Evolutionary conservation across 2,113 vertebrate species (phyloP).

Genomic region (Larimichthys crocea): DNA sequence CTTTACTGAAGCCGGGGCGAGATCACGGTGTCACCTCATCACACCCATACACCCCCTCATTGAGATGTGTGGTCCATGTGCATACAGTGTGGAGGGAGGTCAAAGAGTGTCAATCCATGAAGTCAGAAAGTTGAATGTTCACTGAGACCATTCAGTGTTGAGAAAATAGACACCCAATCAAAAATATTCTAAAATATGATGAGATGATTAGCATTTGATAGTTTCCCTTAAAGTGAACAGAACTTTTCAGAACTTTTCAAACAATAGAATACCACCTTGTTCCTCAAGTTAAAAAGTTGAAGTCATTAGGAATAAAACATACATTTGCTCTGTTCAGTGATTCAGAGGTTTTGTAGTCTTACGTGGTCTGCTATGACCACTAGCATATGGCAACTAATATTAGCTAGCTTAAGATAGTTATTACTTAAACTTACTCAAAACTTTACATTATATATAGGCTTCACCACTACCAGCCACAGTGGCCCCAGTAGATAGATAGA

Average conservation of each 20-base stretch:
- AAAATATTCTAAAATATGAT: background rate
- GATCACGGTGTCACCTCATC: slow-evolving; percentile 29
- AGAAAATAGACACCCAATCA: slow-evolving; percentile 49
- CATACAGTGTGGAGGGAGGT: slow-evolving; percentile 4
- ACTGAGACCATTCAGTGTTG: slow-evolving; percentile 12
- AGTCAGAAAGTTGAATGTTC: background rate
- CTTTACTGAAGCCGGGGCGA: slow-evolving; percentile 8
- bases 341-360: background rate
- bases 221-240: no score
- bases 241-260: background rate
- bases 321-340: background rate
- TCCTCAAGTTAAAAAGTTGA: background rate
- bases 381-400: background rate
- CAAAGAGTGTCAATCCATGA: background rate
- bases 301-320: background rate
- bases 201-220: background rate
- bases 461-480: background rate
- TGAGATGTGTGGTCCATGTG: slow-evolving; percentile 15
- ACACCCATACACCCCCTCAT: slow-evolving; percentile 1
- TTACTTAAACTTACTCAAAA: background rate
- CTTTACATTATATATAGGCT: background rate
- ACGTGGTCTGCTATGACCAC: background rate
- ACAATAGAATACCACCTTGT: background rate
- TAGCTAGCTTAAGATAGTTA: background rate
- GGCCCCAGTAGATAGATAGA: no score